Percentiles rank a stretch among this genome's conserved stretches.
Conservation (phyloP, 2,797 vertebrate species). For the Lindbergichthys nudifrons region DNA sequence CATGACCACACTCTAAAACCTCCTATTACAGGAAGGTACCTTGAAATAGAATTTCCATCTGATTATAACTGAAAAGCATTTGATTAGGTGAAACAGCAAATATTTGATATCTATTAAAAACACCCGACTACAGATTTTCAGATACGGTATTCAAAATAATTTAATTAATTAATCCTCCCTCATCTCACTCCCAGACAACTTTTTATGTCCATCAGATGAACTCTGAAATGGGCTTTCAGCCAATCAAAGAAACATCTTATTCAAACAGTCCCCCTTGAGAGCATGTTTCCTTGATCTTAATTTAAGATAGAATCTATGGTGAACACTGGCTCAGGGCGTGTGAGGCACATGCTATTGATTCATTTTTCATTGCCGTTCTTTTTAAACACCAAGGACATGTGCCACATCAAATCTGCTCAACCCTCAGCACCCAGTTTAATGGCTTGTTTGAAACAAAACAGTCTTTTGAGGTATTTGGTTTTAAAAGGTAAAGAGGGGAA, state of each 20-base stretch:
- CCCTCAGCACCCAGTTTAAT: conserved; percentile 71
- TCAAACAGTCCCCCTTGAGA: conserved; percentile 61
- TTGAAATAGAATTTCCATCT: not conserved
- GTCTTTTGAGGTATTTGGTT: conserved; percentile 67
- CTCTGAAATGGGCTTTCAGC: conserved; percentile 58
- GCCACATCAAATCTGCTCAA: conserved; percentile 80
- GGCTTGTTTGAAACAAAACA: conserved; percentile 78
- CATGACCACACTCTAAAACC: not conserved
- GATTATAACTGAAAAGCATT: conserved; percentile 8
- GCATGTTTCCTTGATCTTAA: conserved; percentile 77
- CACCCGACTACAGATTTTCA: conserved; percentile 18
- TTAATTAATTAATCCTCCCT: conserved; percentile 42
- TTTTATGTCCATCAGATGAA: conserved; percentile 62
- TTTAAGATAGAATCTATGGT: conserved; percentile 76
- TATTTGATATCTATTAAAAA: conserved; percentile 35
- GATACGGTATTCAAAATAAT: conserved; percentile 29
- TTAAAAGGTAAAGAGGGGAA: conserved; percentile 68
- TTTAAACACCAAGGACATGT: conserved; percentile 83
- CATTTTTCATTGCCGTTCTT: conserved; percentile 80
- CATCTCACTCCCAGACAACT: conserved; percentile 36
- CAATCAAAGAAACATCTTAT: conserved; percentile 67
- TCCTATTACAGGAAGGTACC: not conserved
- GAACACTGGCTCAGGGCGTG: conserved; percentile 68
- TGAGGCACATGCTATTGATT: conserved; percentile 76
- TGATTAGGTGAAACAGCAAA: conserved; percentile 21